Conservation (phyloP, 2,888 invertebrate genomes). For the Diarsia brunnea region DNA sequence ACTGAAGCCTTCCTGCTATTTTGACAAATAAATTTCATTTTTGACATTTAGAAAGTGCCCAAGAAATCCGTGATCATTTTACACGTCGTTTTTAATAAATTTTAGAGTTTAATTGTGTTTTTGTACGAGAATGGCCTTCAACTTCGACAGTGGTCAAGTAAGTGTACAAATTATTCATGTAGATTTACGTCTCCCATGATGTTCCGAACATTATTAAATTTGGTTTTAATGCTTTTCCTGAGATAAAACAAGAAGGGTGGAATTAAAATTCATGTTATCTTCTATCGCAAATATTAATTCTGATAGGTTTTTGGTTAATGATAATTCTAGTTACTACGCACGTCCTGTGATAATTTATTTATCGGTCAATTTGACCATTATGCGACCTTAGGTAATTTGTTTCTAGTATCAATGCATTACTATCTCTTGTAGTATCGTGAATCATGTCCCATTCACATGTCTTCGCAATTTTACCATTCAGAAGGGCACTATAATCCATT, state of each 20-base stretch:
- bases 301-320: background rate
- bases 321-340: slow-evolving; percentile 20
- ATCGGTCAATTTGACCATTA: slow-evolving; percentile 15
- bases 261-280: background rate
- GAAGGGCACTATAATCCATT: background rate
- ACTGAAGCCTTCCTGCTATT: slow-evolving; percentile 68
- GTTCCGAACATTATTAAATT: background rate
- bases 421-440: background rate
- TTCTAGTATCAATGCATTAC: background rate
- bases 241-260: background rate
- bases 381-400: background rate
- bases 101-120: slow-evolving; percentile 54
- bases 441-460: background rate
- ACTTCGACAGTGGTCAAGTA: slow-evolving; percentile 88
- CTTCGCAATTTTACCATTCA: background rate
- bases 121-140: slow-evolving; percentile 79
- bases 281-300: slow-evolving; percentile 6
- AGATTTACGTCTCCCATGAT: background rate
- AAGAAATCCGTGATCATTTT: slow-evolving; percentile 73
- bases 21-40: slow-evolving; percentile 66
- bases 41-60: slow-evolving; percentile 57
- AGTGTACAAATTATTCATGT: slow-evolving; percentile 65
- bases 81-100: slow-evolving; percentile 21
- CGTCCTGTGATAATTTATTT: slow-evolving; percentile 1
- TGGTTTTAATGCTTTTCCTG: background rate